Evolutionary conservation across 2,888 invertebrate species (phyloP), one percentile per base, ranked within the genome.

Genomic region (Aspidiotus rigidus): DNA sequence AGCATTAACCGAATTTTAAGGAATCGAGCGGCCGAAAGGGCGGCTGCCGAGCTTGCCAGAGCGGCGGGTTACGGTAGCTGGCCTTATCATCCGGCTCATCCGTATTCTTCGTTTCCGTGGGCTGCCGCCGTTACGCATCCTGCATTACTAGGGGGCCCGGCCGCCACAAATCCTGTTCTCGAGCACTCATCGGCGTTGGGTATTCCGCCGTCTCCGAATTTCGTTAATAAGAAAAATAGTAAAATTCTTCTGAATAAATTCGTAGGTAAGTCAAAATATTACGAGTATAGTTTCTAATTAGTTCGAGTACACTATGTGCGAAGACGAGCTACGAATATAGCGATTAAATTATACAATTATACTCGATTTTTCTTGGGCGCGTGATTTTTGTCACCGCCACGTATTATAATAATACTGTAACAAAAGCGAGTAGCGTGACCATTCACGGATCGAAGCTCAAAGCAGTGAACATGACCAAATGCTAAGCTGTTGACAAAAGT

Each of bases 1-100:
- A 95, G 95, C 74, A 97, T 97, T 79, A 97, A 96, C 80, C 85
- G 98, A 75, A 98, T 98, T 76, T 82, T 98, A 69, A 82, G 98
- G 72, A 97, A 97, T 78, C 84, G 97, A 11, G 97, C 97, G 0
- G 96, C 97, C 0, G 97, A 98, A 78, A 81, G 96, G 7, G 96
- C 96, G 0, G 96, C 96, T 0, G 93, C 94, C 0, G 96, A 97
- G 79, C 93, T 97, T 75, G 94, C 95, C 0, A 82, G 93, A 15
- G 93, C 92, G 0, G 92, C 93, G 0, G 93, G 92, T 13, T 93
- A 93, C 77, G 92, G 92, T 0, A 28, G 28, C 28, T 28, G 28
- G 28, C 81, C 92, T 9, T 89, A 92, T 81, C 76, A 76, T 79
- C 57, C 82, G 82, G 84, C 73, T 75, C 78, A 73, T 70, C 74